Base-by-base conservation (phyloP, 1,140 invertebrate genomes). In the Drosophila equinoxialis region DNA sequence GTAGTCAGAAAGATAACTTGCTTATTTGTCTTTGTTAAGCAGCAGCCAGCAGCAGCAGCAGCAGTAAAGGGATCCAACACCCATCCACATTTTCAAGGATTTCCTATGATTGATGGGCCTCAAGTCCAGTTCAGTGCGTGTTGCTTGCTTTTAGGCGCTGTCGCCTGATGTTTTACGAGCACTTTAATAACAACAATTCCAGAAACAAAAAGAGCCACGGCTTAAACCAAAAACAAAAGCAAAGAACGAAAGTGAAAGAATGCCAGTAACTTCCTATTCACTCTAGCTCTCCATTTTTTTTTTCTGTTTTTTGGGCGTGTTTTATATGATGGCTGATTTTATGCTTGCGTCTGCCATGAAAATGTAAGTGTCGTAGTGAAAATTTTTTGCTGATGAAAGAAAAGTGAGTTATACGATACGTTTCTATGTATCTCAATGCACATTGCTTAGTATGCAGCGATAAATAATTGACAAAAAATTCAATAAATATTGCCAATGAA, bases 341-440 rank as follows among this genome's bases (percentile, higher is more conserved):
- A 86, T 86, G 82, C 83, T 73, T 71, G 54, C 54, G 74, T 68
- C 65, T 74, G 75, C 65, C 79, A 86, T 86, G 83, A 86, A 86
- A 86, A 83, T 87, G 72, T 87, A 86, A 87, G 82, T 83, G 82
- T 87, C 80, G 82, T 79, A 73, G 58, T 79, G 85, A 87, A 86
- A 81, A 83, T 79, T 87, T 86, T 30, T 63, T 87, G 79, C 82
- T 83, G 83, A 86, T 87, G 83, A 87, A 87, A 86, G 74, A 61
- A 73, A 83, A 87, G 85, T 87, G 79, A 87, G 83, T 77, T 79
- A 87, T 87, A 76, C 20, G 59, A 13, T 39, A 13, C 4, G 0
- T 13, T 3, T n/a, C 8, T 51, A 51, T 45, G 39, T 45, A 14
- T 8, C 8, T 6, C 17, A 51, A 51, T 23, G 60, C 37, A 62